Evolutionary conservation across 2,113 vertebrate genomes (phyloP), one percentile per base, ranked within the genome.

Genomic region (Nothoprocta perdicaria): DNA sequence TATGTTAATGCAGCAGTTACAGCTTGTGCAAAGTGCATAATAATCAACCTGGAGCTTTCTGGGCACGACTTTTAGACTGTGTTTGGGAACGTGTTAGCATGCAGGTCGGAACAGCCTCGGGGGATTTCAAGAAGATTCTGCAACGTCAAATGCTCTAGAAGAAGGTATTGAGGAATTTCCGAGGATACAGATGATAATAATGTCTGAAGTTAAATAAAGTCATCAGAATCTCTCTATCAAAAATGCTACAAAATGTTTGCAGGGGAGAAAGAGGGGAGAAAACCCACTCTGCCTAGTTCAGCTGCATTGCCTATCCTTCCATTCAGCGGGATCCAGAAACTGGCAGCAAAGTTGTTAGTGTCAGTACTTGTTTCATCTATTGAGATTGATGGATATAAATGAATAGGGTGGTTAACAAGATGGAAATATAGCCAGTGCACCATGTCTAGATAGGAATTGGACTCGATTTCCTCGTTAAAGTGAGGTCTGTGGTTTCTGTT

Each of bases 331-430:
- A 31, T 84, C 80, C 75, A 85, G 76, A 89, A 85, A 40, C 50
- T 81, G 35, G 66, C 92, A 94, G 79, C 58, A 74, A 80, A 84
- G 58, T 92, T 93, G 75, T 92, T 93, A 86, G 48, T 80, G 86
- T 93, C 94, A 86, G 72, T 78, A 60, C 68, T 89, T 41, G 58
- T 92, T 96, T 92, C 53, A 69, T 73, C 58, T 67, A 41, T 57
- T 80, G 74, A 93, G 84, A 88, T 6, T 93, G 84, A 91, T 86
- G 57, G 61, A 57, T 93, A 57, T 79, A 72, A 88, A 93, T 94
- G 74, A 94, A 90, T 91, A 85, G 48, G 13, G 18, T 90, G 68
- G 60, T 88, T 97, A 96, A 94, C 53, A 84, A 91, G 93, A 82
- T 93, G 18, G 9, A 61, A 92, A 68, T 89, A 41, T 38, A 89